Conservation (phyloP, 2,797 vertebrate genomes). For the Rhadinocentrus ornatus region DNA sequence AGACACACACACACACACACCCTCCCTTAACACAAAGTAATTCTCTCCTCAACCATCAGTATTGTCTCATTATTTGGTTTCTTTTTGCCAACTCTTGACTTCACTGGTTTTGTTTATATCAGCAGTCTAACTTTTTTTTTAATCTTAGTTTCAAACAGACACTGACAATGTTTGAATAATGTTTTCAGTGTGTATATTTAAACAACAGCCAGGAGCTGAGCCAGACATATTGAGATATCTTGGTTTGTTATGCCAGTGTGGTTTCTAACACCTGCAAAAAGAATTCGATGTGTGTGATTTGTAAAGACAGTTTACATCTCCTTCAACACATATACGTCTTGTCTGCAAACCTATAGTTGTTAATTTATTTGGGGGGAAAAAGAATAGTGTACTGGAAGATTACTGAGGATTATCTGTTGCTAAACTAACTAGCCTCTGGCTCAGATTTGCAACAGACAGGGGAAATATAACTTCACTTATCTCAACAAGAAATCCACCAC, state of each 20-base stretch:
- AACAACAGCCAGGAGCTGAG: neutral
- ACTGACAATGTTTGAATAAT: neutral
- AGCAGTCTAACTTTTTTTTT: neutral
- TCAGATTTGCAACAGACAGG: neutral
- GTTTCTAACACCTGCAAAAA: conserved; percentile 2
- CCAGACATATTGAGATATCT: neutral
- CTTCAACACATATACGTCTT: neutral
- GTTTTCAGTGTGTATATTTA: neutral
- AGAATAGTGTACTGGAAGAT: neutral
- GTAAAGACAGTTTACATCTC: neutral
- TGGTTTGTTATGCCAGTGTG: conserved; percentile 1
- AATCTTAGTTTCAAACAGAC: neutral
- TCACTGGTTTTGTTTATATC: neutral
- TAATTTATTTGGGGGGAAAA: neutral
- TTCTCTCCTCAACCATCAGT: neutral
- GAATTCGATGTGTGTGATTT: neutral
- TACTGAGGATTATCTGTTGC: neutral
- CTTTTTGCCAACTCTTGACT: neutral
- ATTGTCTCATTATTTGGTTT: neutral
- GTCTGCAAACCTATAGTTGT: neutral
- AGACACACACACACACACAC: too few relatives aligned
- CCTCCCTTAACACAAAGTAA: neutral
- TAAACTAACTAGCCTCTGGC: neutral
- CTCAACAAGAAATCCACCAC: neutral
- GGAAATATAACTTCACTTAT: neutral